Evolutionary conservation across 2,888 invertebrate genomes (phyloP).

Genomic region (Dastarcus helophoroides): DNA sequence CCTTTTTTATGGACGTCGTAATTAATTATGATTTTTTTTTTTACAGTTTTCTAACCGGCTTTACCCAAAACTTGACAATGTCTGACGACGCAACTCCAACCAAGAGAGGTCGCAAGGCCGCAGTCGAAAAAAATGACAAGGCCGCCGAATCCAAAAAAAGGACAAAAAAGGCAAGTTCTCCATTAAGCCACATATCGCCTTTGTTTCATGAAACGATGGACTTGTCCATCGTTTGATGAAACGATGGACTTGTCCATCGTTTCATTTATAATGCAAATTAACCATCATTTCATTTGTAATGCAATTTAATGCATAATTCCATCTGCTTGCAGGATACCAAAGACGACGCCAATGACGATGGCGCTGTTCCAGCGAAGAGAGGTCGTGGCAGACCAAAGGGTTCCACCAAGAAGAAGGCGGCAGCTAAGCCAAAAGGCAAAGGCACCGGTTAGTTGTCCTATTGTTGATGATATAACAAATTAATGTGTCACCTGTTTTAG

Average conservation of each 20-base stretch:
- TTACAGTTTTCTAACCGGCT: slow-evolving; percentile 6
- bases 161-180: slow-evolving; percentile 22
- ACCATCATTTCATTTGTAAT: too few species aligned
- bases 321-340: slow-evolving; percentile 19
- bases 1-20: neutral
- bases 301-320: too few species aligned
- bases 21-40: slow-evolving; percentile 4
- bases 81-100: slow-evolving; percentile 32
- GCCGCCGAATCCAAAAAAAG: slow-evolving; percentile 20
- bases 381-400: slow-evolving; percentile 47
- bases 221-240: too few species aligned
- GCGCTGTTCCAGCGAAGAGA: slow-evolving; percentile 38
- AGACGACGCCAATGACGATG: slow-evolving; percentile 24
- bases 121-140: slow-evolving; percentile 18
- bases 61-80: slow-evolving; percentile 22
- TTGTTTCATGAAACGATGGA: too few species aligned
- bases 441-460: slow-evolving; percentile 13
- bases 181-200: too few species aligned
- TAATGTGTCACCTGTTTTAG: slow-evolving; percentile 12
- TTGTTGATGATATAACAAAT: slow-evolving; percentile 1
- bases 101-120: slow-evolving; percentile 39
- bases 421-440: slow-evolving; percentile 35
- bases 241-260: too few species aligned
- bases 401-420: slow-evolving; percentile 38
- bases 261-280: too few species aligned